A percentile compares a stretch with the other conserved stretches of the same genome.
Conservation (phyloP, 2,797 vertebrate genomes). For the Hyperoplus immaculatus region DNA sequence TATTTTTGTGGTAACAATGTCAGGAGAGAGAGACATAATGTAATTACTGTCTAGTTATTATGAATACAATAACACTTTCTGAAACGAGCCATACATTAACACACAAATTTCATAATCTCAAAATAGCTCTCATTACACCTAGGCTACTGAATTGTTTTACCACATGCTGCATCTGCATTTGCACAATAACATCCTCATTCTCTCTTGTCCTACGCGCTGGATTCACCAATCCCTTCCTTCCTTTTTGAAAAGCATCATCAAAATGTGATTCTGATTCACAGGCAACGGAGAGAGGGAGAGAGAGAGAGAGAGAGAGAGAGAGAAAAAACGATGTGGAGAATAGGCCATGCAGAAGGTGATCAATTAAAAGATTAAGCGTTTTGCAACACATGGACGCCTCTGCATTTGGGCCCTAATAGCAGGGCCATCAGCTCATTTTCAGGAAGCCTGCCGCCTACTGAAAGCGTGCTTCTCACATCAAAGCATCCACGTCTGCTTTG, state of each 20-base stretch:
- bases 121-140: conserved; percentile 6
- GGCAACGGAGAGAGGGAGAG: conserved; percentile 48
- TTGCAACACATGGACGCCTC: conserved; percentile 93
- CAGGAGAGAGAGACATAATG: not conserved
- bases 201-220: conserved; percentile 36
- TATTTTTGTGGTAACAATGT: not conserved
- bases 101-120: not conserved
- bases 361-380: conserved; percentile 99
- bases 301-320: too few species aligned
- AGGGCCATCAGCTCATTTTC: conserved; percentile 99
- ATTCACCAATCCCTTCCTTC: conserved; percentile 50
- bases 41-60: not conserved
- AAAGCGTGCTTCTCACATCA: conserved; percentile 93
- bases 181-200: conserved; percentile 50
- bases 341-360: conserved; percentile 91
- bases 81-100: not conserved
- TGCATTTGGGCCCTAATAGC: conserved; percentile 94
- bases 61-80: not conserved
- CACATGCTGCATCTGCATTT: conserved; percentile 37
- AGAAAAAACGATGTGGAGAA: conserved; percentile 60
- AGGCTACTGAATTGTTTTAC: conserved; percentile 30
- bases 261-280: conserved; percentile 81
- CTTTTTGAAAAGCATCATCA: conserved; percentile 80
- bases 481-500: conserved; percentile 88
- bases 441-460: conserved; percentile 90